Base-by-base conservation (phyloP, 2,888 invertebrate species). In the Ptilodon capucinus region DNA sequence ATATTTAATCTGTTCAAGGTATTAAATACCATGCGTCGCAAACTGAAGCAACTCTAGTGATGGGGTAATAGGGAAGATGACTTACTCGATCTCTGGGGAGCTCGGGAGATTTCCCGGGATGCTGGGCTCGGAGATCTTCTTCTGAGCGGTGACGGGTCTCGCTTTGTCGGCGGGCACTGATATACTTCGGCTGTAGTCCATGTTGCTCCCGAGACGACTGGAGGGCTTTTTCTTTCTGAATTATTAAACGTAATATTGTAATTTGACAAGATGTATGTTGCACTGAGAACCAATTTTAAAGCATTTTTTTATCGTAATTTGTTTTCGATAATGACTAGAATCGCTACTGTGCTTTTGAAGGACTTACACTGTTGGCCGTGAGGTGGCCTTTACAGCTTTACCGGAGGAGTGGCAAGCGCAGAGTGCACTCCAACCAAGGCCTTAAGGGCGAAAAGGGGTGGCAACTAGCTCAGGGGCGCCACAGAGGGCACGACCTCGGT, bases 91-190 rank as follows among this genome's bases (percentile, higher is more conserved):
- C 64, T 95, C 95, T 0, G 95, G 94, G 1, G 94, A 94, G 25
- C 92, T 93, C 6, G 95, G 95, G 34, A 94, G 81, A 67, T 93
- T 93, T 1, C 92, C 91, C 1, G 91, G 86, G 65, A 93, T 92
- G 42, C 89, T 91, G 1, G 92, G 92, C 32, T 93, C 92, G 0
- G 92, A 92, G 49, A 87, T 88, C 55, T 91, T 88, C 73, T 91
- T 88, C 43, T 91, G 87, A 0, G 86, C 71, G 0, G 79, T 68
- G 1, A 68, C 46, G 0, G 84, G 75, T 0, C 91, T 81, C 7
- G 93, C 89, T 66, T 95, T 94, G 64, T 97, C 97, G 0, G 95
- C 95, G 0, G 97, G 97, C 1, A 97, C 96, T 0, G 97, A 97
- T 60, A 97, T 95, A 73, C 97, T 97, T 51, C 98, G 92, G 62